These are phyloP conservation scores for Oasisia sp. DNA, from an alignment of 2,888 invertebrate species.

Conservation along the genomic window DNA sequence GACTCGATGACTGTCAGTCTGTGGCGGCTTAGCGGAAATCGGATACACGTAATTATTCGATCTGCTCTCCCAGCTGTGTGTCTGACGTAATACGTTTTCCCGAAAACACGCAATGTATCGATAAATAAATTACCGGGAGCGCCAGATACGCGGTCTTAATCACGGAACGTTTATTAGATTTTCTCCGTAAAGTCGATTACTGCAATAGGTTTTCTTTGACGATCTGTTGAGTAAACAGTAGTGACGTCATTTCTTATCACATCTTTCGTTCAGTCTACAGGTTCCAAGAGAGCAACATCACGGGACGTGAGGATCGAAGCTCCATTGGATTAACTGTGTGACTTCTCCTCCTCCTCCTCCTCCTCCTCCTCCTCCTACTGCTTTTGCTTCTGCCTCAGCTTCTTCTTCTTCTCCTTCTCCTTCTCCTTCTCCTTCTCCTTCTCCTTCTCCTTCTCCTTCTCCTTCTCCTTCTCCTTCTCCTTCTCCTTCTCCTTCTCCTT, in stretches of 20 bases:
- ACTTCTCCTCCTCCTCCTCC: too few relatives aligned
- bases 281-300: not conserved
- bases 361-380: too few relatives aligned
- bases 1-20: not conserved
- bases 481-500: too few relatives aligned
- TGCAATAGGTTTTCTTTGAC: not conserved
- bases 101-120: not conserved
- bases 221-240: not conserved
- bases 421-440: too few relatives aligned
- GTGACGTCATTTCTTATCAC: not conserved
- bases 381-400: too few relatives aligned
- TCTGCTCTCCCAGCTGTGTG: not conserved
- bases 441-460: too few relatives aligned
- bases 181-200: not conserved
- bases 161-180: not conserved
- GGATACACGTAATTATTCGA: not conserved
- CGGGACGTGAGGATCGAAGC: not conserved
- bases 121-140: not conserved
- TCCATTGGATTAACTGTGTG: not conserved
- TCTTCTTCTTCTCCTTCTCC: too few relatives aligned
- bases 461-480: too few relatives aligned
- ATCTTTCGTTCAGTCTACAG: not conserved
- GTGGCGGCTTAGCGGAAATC: not conserved
- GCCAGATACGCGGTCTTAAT: not conserved
- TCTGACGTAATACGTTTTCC: not conserved